Evolutionary conservation across 2,113 vertebrate genomes (phyloP).

Genomic region (Balaeniceps rex): DNA sequence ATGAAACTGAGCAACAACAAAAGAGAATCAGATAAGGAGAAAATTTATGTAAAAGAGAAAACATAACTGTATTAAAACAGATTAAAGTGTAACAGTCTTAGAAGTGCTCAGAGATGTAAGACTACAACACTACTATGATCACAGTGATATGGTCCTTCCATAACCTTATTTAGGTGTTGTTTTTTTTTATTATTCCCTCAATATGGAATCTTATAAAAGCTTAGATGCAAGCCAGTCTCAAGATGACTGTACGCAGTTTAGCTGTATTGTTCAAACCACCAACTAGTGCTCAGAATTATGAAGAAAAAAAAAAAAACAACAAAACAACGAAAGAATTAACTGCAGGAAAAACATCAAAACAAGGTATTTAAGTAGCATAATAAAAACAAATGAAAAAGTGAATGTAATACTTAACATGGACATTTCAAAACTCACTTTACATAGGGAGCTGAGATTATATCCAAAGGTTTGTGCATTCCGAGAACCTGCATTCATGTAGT

Average conservation of each 20-base stretch:
- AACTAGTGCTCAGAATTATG: background rate
- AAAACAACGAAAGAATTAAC: background rate
- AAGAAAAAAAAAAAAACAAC: background rate
- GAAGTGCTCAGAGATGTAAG: background rate
- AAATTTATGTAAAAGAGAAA: background rate
- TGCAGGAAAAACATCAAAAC: background rate
- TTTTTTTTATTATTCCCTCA: background rate
- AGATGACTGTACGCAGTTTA: background rate
- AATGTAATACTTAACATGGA: background rate
- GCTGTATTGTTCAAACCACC: background rate
- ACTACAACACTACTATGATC: background rate
- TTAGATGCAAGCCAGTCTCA: background rate
- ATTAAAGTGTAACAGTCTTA: background rate
- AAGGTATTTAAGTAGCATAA: background rate
- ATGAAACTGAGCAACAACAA: background rate
- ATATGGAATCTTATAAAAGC: background rate
- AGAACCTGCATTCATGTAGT: constrained; percentile 98
- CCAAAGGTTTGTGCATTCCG: constrained; percentile 94
- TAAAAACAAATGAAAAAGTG: background rate
- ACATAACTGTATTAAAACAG: background rate
- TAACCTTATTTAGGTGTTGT: background rate
- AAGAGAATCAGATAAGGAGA: background rate
- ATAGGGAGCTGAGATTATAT: constrained; percentile 94
- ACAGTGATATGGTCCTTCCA: background rate
- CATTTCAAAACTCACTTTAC: constrained; percentile 85